Evolutionary conservation across 1,140 invertebrate species (phyloP), one percentile per base, ranked within the genome.

Genomic region (Halyomorpha halys): DNA sequence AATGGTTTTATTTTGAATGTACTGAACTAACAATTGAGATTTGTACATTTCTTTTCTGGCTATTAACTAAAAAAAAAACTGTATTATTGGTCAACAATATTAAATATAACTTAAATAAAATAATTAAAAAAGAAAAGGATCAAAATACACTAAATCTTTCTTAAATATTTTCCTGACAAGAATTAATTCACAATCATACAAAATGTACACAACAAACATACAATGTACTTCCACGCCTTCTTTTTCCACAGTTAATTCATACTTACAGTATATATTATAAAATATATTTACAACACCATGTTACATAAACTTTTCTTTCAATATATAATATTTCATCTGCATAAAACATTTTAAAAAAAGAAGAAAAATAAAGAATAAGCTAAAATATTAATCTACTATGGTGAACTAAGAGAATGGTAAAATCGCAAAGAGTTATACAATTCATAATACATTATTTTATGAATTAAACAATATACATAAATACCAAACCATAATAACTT

Each of bases 1-100:
- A 60, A 60, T 5, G 27, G 30, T 18, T 60, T 34, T 23, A 21
- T 25, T 59, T 21, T 44, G 15, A 60, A n/a, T 39, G 16, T 25
- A 56, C 23, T 60, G 30, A 60, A 60, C 59, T 60, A 18, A 39
- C 30, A 60, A 39, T 60, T 34, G 16, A 60, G 34, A 60, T 34
- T 60, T 60, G 59, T 60, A 60, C 59, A 60, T 60, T 60, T 56
- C 53, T 27, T 56, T 23, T 56, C 23, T 23, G 53, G 9, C 47
- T 49, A 39, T 39, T 49, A 49, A 49, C 21, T 49, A 4, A 49
- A 49, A 15, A 13, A 53, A 53, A 23, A 23, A 56, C 9, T 56
- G 23, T 39, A 56, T 56, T 21, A 49, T 18, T 49, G 47, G 47
- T 21, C 47, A 49, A 49, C 34, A 39, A 11, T 39, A 39, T 39